A percentile compares a stretch with the other conserved stretches of the same genome.
Evolutionary conservation across 2,888 invertebrate genomes (phyloP).

Genomic region (Norana najaformis): DNA sequence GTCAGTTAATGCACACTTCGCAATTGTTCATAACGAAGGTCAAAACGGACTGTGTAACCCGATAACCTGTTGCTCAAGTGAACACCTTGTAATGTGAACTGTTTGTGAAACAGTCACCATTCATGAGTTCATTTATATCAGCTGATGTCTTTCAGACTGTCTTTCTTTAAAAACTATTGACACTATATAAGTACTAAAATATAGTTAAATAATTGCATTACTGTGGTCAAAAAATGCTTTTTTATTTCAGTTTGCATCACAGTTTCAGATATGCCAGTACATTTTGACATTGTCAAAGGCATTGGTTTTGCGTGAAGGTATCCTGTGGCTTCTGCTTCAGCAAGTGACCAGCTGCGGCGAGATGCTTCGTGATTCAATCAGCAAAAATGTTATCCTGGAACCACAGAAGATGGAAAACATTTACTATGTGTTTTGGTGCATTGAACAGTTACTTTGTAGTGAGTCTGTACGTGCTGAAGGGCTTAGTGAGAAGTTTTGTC

Average conservation of each 20-base stretch:
- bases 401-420: neutral
- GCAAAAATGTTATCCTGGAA: neutral
- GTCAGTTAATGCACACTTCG: too few relatives aligned
- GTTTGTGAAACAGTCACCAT: too few relatives aligned
- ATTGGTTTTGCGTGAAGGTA: neutral
- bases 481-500: neutral
- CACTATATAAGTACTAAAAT: neutral
- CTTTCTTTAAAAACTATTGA: neutral
- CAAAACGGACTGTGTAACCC: too few relatives aligned
- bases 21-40: too few relatives aligned
- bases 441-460: neutral
- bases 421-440: conserved; percentile 14
- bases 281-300: neutral
- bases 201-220: neutral
- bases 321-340: conserved; percentile 18
- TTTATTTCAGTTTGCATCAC: neutral
- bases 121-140: too few relatives aligned
- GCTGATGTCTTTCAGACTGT: neutral
- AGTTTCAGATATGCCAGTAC: neutral
- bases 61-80: too few relatives aligned
- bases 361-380: conserved; percentile 10
- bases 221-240: neutral
- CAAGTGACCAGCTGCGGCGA: neutral
- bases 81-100: too few relatives aligned
- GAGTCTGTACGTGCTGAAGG: neutral